phyloP scores from a whole-genome alignment of 2,797 vertebrate species.

The Rhabdomys pumilio region DNA sequence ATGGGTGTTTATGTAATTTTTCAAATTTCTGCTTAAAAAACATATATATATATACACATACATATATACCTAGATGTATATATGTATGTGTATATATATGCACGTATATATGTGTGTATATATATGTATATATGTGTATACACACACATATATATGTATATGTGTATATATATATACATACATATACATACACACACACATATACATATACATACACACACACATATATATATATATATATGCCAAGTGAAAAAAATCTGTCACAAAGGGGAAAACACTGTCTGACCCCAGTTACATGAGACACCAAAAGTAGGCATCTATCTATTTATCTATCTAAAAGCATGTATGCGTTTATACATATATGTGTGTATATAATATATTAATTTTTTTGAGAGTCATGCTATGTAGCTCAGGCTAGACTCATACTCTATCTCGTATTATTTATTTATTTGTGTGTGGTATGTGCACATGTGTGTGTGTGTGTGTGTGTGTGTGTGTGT shows the following conservation, averaged over 20 bases:
- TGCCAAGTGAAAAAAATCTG: neutral
- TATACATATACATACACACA: too few species aligned
- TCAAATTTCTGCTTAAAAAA: neutral
- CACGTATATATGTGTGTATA: too few species aligned
- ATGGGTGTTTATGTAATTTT: neutral
- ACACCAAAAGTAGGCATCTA: neutral
- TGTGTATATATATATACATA: too few species aligned
- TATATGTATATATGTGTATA: too few species aligned
- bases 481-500: neutral
- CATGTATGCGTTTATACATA: too few species aligned
- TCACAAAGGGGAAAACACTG: neutral
- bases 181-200: too few species aligned
- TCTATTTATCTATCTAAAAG: neutral
- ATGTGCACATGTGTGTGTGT: neutral
- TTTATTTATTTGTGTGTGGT: neutral
- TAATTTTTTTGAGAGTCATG: neutral
- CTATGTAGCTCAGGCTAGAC: neutral
- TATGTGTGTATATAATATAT: neutral
- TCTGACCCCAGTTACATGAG: neutral
- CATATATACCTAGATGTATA: too few species aligned
- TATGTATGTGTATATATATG: too few species aligned
- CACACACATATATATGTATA: too few species aligned
- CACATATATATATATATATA: too few species aligned
- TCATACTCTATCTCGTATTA: neutral
- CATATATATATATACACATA: too few species aligned